Conservation (phyloP, 1,140 invertebrate genomes). For the Bicyclus anynana region DNA sequence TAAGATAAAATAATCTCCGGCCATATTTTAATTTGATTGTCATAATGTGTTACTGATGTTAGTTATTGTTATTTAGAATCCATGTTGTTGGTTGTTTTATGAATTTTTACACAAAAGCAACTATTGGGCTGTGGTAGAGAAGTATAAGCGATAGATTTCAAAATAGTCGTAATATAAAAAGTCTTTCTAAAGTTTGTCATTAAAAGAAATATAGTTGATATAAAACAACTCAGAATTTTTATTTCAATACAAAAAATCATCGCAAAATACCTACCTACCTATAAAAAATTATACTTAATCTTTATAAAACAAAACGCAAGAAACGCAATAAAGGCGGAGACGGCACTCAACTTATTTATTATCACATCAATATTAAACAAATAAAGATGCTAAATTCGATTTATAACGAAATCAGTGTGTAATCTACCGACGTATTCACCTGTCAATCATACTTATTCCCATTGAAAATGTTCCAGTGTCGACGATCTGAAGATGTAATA, state of each 20-base stretch:
- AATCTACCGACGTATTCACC: slow-evolving; percentile 3
- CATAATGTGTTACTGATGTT: slow-evolving; percentile 9
- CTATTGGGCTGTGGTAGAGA: too few species aligned
- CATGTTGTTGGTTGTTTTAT: neutral
- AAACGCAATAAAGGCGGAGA: too few species aligned
- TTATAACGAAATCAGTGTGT: slow-evolving; percentile 5
- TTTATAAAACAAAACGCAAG: too few species aligned
- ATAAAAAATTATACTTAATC: too few species aligned
- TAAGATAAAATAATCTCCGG: slow-evolving; percentile 38
- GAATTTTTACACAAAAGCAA: too few species aligned
- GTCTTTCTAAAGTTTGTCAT: too few species aligned
- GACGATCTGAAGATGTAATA: slow-evolving; percentile 2
- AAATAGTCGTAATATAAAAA: too few species aligned
- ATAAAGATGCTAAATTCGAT: slow-evolving; percentile 2
- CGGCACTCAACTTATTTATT: neutral
- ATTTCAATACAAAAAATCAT: too few species aligned
- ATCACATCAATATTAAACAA: slow-evolving; percentile 1
- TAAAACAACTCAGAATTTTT: too few species aligned
- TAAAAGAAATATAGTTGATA: too few species aligned
- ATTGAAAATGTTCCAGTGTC: slow-evolving; percentile 3
- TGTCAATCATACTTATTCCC: slow-evolving; percentile 6
- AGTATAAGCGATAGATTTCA: too few species aligned
- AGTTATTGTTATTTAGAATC: slow-evolving; percentile 7
- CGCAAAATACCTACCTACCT: too few species aligned
- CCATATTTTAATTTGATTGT: slow-evolving; percentile 27